phyloP scores from a whole-genome alignment of 2,888 invertebrate species.

The Shargacucullia verbasci region DNA sequence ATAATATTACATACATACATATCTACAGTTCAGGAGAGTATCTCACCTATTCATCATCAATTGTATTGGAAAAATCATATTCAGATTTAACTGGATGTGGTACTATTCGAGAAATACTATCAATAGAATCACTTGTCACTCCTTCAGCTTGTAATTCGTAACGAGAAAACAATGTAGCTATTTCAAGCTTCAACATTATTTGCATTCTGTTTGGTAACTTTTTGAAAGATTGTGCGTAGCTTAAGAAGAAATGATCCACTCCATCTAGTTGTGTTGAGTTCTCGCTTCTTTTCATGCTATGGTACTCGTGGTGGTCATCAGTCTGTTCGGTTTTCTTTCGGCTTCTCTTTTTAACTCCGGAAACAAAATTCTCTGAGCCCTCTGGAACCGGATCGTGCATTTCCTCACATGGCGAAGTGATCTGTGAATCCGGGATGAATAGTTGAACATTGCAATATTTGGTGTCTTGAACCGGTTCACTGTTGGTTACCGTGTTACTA shows the following conservation, averaged over 20 bases:
- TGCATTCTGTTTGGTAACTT: slow-evolving; percentile 48
- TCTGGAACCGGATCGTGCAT: slow-evolving; percentile 21
- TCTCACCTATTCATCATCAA: slow-evolving; percentile 16
- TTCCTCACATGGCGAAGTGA: slow-evolving; percentile 6
- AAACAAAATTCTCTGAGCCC: not conserved
- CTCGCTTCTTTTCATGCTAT: not conserved
- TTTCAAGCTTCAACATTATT: slow-evolving; percentile 51
- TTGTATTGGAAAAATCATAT: slow-evolving; percentile 23
- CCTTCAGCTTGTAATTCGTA: slow-evolving; percentile 44
- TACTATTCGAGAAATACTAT: slow-evolving; percentile 24
- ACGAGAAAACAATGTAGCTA: slow-evolving; percentile 49
- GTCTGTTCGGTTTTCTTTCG: not conserved
- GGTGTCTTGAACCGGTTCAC: not conserved
- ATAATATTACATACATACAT: no score
- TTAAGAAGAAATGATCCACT: slow-evolving; percentile 46
- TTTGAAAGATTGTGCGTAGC: slow-evolving; percentile 49
- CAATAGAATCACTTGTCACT: slow-evolving; percentile 15
- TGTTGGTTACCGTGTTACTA: not conserved
- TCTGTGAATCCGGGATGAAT: not conserved
- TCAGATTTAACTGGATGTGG: slow-evolving; percentile 31
- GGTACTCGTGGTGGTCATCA: slow-evolving; percentile 2
- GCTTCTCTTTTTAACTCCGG: slow-evolving; percentile 9
- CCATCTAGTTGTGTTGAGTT: slow-evolving; percentile 11
- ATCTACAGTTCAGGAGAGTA: not conserved
- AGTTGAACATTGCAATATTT: slow-evolving; percentile 2